phyloP scores from a whole-genome alignment of 2,797 vertebrate species.

The Champsocephalus esox region DNA sequence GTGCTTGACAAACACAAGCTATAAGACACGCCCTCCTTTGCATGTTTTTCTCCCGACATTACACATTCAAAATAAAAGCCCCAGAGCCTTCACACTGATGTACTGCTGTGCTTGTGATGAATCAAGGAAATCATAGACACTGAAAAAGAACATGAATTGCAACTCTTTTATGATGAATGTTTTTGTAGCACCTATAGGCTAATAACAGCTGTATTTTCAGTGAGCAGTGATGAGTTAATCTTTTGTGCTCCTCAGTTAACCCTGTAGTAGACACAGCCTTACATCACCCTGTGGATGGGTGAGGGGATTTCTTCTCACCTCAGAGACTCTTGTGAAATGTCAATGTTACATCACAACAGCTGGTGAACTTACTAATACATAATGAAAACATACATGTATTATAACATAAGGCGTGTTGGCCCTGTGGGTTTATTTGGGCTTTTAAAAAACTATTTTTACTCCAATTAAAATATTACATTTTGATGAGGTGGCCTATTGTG shows the following conservation, averaged over 20 bases:
- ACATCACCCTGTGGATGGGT: constrained; percentile 29
- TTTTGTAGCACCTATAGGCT: too few relatives aligned
- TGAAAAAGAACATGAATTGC: background rate
- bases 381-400: background rate
- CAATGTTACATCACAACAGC: constrained; percentile 16
- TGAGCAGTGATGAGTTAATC: constrained; percentile 14
- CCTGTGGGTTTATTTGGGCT: background rate
- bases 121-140: too few relatives aligned
- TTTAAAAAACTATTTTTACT: background rate
- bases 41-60: background rate
- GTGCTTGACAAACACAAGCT: too few relatives aligned
- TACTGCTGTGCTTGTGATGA: too few relatives aligned
- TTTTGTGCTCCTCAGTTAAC: constrained; percentile 14
- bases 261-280: constrained; percentile 29
- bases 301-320: constrained; percentile 16
- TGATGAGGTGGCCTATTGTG: background rate
- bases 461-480: too few relatives aligned
- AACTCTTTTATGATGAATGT: background rate
- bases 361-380: background rate
- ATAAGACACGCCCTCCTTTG: background rate
- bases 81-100: too few relatives aligned
- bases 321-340: constrained; percentile 23
- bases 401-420: background rate
- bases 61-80: background rate
- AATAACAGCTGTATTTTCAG: background rate